phyloP scores from a whole-genome alignment of 2,113 vertebrate species.

The Engraulis encrasicolus region DNA sequence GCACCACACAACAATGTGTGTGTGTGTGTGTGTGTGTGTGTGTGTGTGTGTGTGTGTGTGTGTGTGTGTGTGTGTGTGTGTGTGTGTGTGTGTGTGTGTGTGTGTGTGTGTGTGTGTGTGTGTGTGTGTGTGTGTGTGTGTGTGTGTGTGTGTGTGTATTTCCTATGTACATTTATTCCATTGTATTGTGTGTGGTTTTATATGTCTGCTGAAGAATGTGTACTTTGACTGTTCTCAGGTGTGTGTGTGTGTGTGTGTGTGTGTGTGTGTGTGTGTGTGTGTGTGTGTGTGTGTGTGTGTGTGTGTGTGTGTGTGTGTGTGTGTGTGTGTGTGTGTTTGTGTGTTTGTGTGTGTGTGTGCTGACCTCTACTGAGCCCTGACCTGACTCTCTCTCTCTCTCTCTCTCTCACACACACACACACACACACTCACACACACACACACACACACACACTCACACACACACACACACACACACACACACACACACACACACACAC shows the following conservation, averaged over 20 bases:
- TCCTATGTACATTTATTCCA: neutral
- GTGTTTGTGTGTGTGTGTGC: too few relatives aligned
- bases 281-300: neutral
- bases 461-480: neutral
- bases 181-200: neutral
- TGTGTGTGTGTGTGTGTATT: too few relatives aligned
- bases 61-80: too few relatives aligned
- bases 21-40: neutral
- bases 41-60: too few relatives aligned
- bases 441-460: too few relatives aligned
- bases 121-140: too few relatives aligned
- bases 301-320: too few relatives aligned
- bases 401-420: too few relatives aligned
- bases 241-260: slow-evolving; percentile 15
- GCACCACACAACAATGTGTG: neutral
- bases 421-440: too few relatives aligned
- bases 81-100: too few relatives aligned
- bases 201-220: neutral
- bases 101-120: too few relatives aligned
- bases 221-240: neutral
- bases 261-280: neutral
- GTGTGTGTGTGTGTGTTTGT: neutral
- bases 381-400: too few relatives aligned
- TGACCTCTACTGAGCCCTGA: neutral
- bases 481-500: neutral